Base-by-base conservation (phyloP, 23 tunicate genomes). In the Diplosoma virens region DNA sequence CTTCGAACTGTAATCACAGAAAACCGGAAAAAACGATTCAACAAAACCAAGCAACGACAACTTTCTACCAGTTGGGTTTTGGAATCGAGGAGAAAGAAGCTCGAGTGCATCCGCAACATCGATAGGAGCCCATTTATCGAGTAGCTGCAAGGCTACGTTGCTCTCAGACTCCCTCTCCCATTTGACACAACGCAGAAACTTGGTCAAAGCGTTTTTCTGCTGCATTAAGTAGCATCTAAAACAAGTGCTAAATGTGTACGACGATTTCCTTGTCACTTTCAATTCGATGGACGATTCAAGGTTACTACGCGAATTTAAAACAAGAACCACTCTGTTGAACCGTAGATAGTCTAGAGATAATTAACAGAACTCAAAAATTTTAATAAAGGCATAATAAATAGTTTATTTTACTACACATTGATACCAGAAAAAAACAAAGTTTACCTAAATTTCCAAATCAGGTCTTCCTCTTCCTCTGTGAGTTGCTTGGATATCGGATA, bases 101-200 rank as follows among this genome's bases (percentile, higher is more conserved):
- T 88, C 93, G 37, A 95, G 66, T 9, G 99, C 99, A 59, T 84
- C 93, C 22, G 83, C 79, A 21, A 78, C 93, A 69, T 86, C 90
- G 20, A 95, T 89, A 7, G 92, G 96, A 7, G 84, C 78, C 99
- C 99, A 95, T 50, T 87, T 79, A 17, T 94, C 87, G 23, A 94
- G 71, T 48, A 87, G 58, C 37, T 87, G 86, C 34, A 94, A 68
- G 2, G 99, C 99, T 25, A 83, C 75, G 0, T 33, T 47, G 52
- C 86, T 83, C 50, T 94, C 99, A 4, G 79, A 86, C 20, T 59
- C 76, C n/a, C 94, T 53, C 29, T 83, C 88, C 99, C 99, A 94
- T 34, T 84, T 83, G 5, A 94, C 95, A 58, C 95, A 85, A 25
- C 83, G 86, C 36, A 94, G 73, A 79, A 94, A 94, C 74, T 89